Base-by-base conservation (phyloP, 2,797 vertebrate genomes). In the Aldrovandia affinis region DNA sequence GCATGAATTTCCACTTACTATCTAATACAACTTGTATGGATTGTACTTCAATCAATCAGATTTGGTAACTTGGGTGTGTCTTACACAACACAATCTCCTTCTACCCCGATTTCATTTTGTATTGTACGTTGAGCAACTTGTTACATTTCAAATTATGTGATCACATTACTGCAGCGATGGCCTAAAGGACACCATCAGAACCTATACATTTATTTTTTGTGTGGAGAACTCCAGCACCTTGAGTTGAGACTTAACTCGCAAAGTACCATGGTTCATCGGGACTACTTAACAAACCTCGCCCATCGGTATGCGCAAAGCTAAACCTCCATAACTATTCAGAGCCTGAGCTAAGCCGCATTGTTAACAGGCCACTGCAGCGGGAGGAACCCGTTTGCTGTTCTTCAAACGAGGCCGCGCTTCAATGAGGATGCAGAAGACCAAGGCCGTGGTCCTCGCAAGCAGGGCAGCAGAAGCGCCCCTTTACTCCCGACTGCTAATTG, bases 401-500 rank as follows among this genome's bases (percentile, higher is more conserved):
- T 36, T 68, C 33, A 22, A 52, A 82, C 42, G 22, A 2, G 33
- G 80, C 20, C 25, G 65, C 14, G 22, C 25, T 81, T 81, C 20
- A 47, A 22, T 36, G 18, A 8, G 28, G 39, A 36, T 54, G 39
- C 0, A 10, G 28, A 28, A 54, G 8, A 52, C 57, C 50, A 33
- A 42, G 42, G 15, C 42, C 28, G 55, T 61, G 55, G 50, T 61
- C 42, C 75, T 39, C 80, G 44, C 8, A 63, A 73, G 44, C 50
- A 70, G 57, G 78, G 50, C 33, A 18, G 44, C 36, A 39, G 50
- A 77, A 83, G 47, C 75, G 28, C 33, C 44, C 22, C 36, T 80
- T 79, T 68, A 15, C 61, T 85, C 68, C n/a, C 22, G 18, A 61
- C 55, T 83, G 47, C 81, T 36, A 85, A 80, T 80, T 57, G 55